phyloP scores from a whole-genome alignment of 2,797 vertebrate genomes.

The Neoniphon sammara region DNA sequence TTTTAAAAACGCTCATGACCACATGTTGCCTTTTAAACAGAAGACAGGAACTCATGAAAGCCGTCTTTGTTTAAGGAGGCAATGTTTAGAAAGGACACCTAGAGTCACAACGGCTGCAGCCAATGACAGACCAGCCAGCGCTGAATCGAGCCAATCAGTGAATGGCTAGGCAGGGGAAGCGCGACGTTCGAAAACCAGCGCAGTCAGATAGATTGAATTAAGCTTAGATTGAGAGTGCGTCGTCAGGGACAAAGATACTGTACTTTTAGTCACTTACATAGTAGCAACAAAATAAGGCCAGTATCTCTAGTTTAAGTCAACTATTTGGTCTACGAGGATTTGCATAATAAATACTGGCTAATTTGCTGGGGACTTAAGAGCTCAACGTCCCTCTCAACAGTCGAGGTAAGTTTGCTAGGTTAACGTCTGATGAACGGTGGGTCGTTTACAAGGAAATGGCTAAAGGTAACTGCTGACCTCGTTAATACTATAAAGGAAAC shows the following conservation, averaged over 20 bases:
- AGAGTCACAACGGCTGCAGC: not conserved
- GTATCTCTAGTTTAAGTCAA: not conserved
- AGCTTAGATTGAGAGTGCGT: too few species aligned
- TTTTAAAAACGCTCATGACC: not conserved
- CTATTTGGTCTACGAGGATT: not conserved
- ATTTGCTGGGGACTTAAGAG: not conserved
- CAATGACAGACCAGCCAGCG: conserved; percentile 49
- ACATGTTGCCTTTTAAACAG: not conserved
- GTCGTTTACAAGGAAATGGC: not conserved
- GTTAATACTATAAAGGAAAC: not conserved
- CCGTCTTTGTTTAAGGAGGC: conserved; percentile 32
- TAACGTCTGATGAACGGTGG: not conserved
- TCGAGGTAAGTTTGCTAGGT: conserved; percentile 44
- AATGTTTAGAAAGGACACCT: not conserved
- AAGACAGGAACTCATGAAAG: conserved; percentile 32
- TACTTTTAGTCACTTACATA: too few species aligned
- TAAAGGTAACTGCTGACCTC: not conserved
- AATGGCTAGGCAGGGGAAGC: conserved; percentile 4
- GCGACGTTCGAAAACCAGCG: conserved; percentile 74
- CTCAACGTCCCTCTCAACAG: not conserved
- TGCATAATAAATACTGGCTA: too few species aligned
- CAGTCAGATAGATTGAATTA: not conserved
- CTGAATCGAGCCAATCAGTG: conserved; percentile 54
- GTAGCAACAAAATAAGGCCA: accelerated
- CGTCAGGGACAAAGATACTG: not conserved